Percentiles rank a stretch among this genome's conserved stretches.
These are phyloP conservation scores for Suncus etruscus DNA, from an alignment of 2,113 vertebrate genomes.

Conservation along the genomic window DNA sequence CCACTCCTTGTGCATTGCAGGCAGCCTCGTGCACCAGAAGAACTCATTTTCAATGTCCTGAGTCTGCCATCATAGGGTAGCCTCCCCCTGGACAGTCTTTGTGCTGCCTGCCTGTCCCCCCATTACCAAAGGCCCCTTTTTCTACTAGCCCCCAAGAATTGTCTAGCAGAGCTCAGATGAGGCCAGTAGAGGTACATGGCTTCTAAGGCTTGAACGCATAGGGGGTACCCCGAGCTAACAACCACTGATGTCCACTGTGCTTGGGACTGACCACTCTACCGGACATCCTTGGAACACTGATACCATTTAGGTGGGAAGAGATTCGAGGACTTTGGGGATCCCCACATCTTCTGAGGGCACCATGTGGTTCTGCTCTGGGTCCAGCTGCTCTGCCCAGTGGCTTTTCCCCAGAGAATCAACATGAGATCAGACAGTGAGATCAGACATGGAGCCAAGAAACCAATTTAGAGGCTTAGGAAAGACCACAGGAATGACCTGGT, in stretches of 20 bases:
- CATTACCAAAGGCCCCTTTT: no score
- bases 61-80: no score
- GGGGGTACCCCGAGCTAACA: neutral
- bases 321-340: conserved; percentile 85
- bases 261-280: conserved; percentile 94
- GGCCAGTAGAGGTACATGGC: no score
- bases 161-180: no score
- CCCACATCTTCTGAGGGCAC: conserved; percentile 92
- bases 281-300: conserved; percentile 89
- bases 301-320: conserved; percentile 91
- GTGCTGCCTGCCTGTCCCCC: no score
- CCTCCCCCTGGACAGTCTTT: no score
- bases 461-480: neutral
- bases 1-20: no score
- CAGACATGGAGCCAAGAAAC: neutral
- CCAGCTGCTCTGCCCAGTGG: conserved; percentile 82
- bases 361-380: conserved; percentile 89
- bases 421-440: conserved; percentile 31
- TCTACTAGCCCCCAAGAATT: no score
- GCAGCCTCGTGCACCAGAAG: no score
- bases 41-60: no score
- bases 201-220: no score
- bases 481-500: neutral
- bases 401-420: conserved; percentile 49
- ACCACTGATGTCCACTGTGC: conserved; percentile 84